Conservation (phyloP, 1,140 invertebrate species). For the Drosophila chauvacae region DNA sequence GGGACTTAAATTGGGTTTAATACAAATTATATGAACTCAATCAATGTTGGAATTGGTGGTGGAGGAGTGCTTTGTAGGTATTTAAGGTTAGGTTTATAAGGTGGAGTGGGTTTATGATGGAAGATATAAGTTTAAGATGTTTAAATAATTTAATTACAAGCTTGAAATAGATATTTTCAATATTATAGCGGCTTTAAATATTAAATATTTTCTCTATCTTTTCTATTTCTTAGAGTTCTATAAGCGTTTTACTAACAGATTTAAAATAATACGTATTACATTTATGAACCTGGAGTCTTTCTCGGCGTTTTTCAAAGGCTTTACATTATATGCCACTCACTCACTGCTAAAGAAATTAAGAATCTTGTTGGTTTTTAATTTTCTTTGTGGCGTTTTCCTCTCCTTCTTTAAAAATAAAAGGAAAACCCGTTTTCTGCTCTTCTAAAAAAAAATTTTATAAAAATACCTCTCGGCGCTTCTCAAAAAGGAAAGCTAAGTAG, state of each 20-base stretch:
- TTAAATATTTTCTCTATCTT: neutral
- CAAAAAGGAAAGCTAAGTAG: neutral
- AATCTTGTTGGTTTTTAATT: no score
- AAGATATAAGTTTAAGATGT: no score
- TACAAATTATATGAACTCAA: conserved; percentile 80
- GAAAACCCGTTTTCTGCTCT: no score
- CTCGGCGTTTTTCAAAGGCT: neutral
- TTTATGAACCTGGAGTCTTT: neutral
- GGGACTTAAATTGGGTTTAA: conserved; percentile 70
- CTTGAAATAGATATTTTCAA: neutral
- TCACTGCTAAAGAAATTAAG: no score
- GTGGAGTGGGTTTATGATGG: no score
- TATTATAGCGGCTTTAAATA: no score
- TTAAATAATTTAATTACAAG: neutral
- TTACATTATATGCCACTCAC: no score
- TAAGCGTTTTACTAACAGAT: no score
- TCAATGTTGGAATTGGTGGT: conserved; percentile 33
- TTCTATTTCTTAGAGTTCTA: neutral
- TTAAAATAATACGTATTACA: neutral
- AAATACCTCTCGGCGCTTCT: neutral
- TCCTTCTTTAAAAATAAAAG: no score
- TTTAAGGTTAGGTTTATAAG: neutral
- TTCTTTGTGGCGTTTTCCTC: no score
- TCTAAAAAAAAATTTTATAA: no score
- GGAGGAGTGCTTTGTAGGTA: neutral